phyloP scores from a whole-genome alignment of 1,140 invertebrate species.

The Copidosoma floridanum region DNA sequence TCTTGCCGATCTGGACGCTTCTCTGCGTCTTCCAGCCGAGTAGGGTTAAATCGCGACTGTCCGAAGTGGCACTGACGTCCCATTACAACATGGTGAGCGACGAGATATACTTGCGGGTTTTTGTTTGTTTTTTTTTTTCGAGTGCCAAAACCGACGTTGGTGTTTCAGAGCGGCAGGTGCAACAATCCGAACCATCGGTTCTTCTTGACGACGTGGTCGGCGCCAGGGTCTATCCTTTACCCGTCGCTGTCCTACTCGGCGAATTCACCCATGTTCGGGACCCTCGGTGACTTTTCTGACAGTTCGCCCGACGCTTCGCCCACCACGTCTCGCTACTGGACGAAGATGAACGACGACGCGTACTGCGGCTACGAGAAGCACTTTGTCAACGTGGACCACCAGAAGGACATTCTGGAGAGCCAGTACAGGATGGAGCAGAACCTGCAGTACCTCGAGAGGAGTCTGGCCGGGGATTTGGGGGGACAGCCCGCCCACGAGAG shows the following conservation, averaged over 20 bases:
- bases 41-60: conserved; percentile 41
- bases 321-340: conserved; percentile 33
- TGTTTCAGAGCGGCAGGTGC: conserved; percentile 36
- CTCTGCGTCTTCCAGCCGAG: conserved; percentile 57
- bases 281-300: conserved; percentile 41
- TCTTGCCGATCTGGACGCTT: conserved; percentile 58
- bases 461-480: conserved; percentile 24
- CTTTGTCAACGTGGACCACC: conserved; percentile 31
- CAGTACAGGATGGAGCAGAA: conserved; percentile 36
- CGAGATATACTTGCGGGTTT: too few species aligned
- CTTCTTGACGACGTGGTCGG: conserved; percentile 33
- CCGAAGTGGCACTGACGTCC: conserved; percentile 44
- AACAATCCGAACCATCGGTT: conserved; percentile 41
- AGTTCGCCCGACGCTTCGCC: conserved; percentile 43
- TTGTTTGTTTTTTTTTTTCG: neutral
- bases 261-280: conserved; percentile 39
- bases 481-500: conserved; percentile 15
- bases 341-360: conserved; percentile 30
- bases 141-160: too few species aligned
- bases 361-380: conserved; percentile 35
- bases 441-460: conserved; percentile 35
- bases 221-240: conserved; percentile 30
- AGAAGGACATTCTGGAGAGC: conserved; percentile 30
- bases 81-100: conserved; percentile 40
- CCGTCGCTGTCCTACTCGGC: conserved; percentile 32